A percentile compares a stretch with the other conserved stretches of the same genome.
These are phyloP conservation scores for Dermatemys mawii DNA, from an alignment of 2,113 vertebrate genomes.

Conservation along the genomic window DNA sequence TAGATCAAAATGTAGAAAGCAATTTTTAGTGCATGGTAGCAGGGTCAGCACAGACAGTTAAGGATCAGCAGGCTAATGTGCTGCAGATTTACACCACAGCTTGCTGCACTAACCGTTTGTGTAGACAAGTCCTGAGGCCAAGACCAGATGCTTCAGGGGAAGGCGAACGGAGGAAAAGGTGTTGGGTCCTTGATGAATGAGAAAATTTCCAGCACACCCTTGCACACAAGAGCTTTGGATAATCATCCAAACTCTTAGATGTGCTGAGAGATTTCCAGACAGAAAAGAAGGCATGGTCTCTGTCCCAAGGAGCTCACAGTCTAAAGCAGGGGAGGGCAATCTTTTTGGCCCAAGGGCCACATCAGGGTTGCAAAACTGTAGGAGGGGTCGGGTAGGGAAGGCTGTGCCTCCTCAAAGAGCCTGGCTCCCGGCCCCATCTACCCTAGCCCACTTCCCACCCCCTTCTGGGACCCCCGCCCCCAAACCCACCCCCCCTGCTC, in stretches of 20 bases:
- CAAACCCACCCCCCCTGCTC: too few species aligned
- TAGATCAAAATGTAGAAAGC: not conserved
- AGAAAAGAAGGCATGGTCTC: not conserved
- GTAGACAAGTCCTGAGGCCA: not conserved
- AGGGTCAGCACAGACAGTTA: not conserved
- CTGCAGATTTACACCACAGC: not conserved
- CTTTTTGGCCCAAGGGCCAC: too few species aligned
- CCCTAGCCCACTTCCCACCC: too few species aligned
- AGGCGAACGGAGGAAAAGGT: not conserved
- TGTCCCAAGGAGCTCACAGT: not conserved
- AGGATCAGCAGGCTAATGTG: not conserved
- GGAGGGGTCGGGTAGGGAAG: too few species aligned
- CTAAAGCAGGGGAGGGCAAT: too few species aligned
- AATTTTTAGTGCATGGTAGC: not conserved
- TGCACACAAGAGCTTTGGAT: not conserved
- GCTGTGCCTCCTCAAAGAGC: too few species aligned
- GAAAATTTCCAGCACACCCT: not conserved
- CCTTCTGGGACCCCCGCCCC: too few species aligned
- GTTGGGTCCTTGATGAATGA: not conserved
- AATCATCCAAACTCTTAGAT: fast-evolving
- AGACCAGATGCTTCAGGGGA: not conserved
- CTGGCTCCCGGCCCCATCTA: too few species aligned
- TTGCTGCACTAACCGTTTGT: not conserved
- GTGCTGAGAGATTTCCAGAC: not conserved
- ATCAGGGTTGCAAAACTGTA: too few species aligned